These are phyloP conservation scores for Pristionchus japonicus DNA, from an alignment of 2,888 invertebrate species.

Conservation along the genomic window DNA sequence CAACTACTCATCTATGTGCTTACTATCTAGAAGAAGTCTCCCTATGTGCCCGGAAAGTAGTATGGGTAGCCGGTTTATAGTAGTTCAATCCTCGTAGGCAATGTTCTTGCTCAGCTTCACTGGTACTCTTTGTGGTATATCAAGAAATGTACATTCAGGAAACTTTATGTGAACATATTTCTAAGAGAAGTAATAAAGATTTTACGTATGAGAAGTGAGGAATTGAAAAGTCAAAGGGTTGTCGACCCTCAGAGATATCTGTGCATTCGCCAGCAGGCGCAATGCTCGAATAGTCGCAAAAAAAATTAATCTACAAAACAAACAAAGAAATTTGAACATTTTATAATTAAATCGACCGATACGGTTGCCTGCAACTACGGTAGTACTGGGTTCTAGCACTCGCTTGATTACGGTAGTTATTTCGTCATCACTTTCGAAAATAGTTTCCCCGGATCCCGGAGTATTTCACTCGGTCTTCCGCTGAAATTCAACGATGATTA, in stretches of 20 bases:
- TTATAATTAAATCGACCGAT: too few species aligned
- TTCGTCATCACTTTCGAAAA: not conserved
- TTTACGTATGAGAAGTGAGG: not conserved
- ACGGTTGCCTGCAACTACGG: too few species aligned
- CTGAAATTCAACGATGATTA: not conserved
- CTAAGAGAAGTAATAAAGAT: slow-evolving; percentile 1
- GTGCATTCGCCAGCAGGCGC: not conserved
- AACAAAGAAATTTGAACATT: too few species aligned
- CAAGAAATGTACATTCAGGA: slow-evolving; percentile 19
- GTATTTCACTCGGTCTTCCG: not conserved
- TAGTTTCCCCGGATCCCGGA: not conserved
- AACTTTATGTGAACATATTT: not conserved
- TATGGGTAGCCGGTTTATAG: slow-evolving; percentile 1
- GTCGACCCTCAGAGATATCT: not conserved
- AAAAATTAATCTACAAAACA: not conserved
- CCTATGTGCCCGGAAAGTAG: not conserved
- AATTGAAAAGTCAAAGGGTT: too few species aligned
- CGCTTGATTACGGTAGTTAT: not conserved
- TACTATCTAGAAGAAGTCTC: not conserved
- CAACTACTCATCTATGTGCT: not conserved
- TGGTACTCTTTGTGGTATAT: slow-evolving; percentile 20
- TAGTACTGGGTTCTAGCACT: too few species aligned
- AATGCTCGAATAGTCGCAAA: not conserved
- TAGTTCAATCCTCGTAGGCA: not conserved
- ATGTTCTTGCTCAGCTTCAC: not conserved